Evolutionary conservation across 2,888 invertebrate genomes (phyloP).

Genomic region (Oscheius sp.): DNA sequence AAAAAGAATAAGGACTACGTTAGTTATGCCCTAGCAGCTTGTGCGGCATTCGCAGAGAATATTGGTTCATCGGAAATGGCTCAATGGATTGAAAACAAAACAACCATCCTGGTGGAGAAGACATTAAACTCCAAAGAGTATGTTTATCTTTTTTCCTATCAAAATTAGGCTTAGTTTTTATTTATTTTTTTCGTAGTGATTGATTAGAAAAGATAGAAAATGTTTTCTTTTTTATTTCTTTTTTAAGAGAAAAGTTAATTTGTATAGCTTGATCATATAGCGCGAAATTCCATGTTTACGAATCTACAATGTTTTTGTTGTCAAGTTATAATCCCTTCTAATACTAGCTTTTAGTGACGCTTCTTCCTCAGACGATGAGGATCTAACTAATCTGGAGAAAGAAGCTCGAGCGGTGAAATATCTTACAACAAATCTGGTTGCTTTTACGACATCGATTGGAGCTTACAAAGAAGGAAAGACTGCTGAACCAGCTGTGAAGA

Average conservation of each 20-base stretch:
- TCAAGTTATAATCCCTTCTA: too few species aligned
- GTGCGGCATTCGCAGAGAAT: constrained; percentile 37
- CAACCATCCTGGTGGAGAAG: constrained; percentile 30
- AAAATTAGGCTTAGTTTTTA: not conserved
- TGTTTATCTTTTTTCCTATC: not conserved
- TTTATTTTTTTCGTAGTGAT: not conserved
- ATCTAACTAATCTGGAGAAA: constrained; percentile 42
- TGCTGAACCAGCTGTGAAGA: not conserved
- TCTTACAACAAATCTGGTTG: constrained; percentile 39
- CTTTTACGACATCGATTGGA: constrained; percentile 33
- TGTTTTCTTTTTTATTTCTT: too few species aligned
- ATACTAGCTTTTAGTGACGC: constrained; percentile 13
- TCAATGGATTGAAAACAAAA: constrained; percentile 42
- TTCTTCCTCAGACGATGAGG: constrained; percentile 41
- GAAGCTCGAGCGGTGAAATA: constrained; percentile 36
- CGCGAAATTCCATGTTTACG: too few species aligned
- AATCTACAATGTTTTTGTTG: too few species aligned
- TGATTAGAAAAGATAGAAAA: not conserved
- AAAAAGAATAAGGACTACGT: constrained; percentile 45
- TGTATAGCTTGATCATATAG: too few species aligned
- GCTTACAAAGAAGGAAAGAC: constrained; percentile 30
- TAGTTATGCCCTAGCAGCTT: constrained; percentile 34
- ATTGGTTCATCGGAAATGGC: constrained; percentile 36
- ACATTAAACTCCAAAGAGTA: constrained; percentile 21
- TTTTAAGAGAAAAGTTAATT: too few species aligned